phyloP scores from a whole-genome alignment of 2,888 invertebrate species.

The Apocheima hispidaria region DNA sequence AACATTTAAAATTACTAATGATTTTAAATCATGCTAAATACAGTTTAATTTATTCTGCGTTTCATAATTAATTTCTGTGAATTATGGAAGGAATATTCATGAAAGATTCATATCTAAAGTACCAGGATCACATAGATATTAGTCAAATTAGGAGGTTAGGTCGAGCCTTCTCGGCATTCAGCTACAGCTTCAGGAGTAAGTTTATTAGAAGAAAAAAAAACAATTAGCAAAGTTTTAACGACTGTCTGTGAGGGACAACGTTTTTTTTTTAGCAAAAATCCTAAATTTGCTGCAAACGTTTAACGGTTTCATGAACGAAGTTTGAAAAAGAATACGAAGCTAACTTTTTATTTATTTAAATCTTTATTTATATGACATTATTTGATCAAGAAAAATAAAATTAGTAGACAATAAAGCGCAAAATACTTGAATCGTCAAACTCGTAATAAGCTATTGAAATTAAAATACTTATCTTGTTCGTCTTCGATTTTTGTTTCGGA shows the following conservation, averaged over 20 bases:
- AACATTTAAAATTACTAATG: constrained; percentile 2
- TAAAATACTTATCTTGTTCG: neutral
- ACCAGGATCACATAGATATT: constrained; percentile 49
- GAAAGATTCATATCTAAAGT: constrained; percentile 47
- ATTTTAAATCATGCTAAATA: constrained; percentile 27
- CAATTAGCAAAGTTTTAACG: constrained; percentile 59
- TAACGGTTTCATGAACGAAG: constrained; percentile 10
- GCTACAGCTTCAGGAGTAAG: constrained; percentile 45
- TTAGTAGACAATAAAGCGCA: neutral
- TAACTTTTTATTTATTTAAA: too few relatives aligned
- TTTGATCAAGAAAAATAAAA: neutral
- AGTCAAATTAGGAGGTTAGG: constrained; percentile 48
- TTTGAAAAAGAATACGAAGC: too few relatives aligned
- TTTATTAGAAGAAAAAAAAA: constrained; percentile 53
- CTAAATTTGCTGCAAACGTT: constrained; percentile 16
- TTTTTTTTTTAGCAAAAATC: constrained; percentile 6
- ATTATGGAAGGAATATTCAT: constrained; percentile 48
- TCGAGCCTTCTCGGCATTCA: constrained; percentile 41
- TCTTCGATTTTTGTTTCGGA: neutral
- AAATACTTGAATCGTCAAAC: constrained; percentile 2
- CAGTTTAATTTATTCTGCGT: constrained; percentile 34
- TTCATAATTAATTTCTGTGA: constrained; percentile 41
- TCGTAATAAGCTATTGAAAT: constrained; percentile 3
- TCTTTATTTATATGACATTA: neutral
- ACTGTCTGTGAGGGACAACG: constrained; percentile 31